Percentiles rank a stretch among this genome's conserved stretches.
These are phyloP conservation scores for Lepus timidus DNA, from an alignment of 2,113 vertebrate genomes.

Conservation along the genomic window DNA sequence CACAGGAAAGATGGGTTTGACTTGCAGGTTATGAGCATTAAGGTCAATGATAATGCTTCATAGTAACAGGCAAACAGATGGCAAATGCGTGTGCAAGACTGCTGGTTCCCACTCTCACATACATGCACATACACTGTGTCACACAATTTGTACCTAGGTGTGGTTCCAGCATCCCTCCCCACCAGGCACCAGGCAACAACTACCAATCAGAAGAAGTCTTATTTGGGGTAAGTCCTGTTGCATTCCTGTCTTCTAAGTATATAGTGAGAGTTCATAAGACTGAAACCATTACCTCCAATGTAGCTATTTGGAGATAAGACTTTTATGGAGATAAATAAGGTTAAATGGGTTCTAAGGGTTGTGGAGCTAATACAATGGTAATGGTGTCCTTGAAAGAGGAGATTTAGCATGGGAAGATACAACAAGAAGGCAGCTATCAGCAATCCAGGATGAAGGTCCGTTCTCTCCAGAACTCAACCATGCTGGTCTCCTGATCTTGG, in stretches of 20 bases:
- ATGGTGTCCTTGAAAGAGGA: neutral
- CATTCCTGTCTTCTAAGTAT: neutral
- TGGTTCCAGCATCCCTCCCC: neutral
- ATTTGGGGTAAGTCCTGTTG: neutral
- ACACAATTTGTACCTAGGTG: fast-evolving
- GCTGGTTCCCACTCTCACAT: fast-evolving
- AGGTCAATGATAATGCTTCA: no score
- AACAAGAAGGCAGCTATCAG: fast-evolving
- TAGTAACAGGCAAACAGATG: neutral
- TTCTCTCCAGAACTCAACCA: neutral
- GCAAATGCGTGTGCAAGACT: fast-evolving
- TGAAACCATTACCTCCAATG: fast-evolving
- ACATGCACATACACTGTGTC: no score
- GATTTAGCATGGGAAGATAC: neutral
- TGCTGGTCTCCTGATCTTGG: no score
- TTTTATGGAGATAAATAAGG: neutral
- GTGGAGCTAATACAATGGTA: neutral
- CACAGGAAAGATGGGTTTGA: neutral
- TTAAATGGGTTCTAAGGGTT: neutral
- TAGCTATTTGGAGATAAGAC: neutral
- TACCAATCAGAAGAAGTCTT: neutral
- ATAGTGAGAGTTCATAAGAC: neutral
- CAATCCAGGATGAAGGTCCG: no score
- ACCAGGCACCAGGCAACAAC: no score
- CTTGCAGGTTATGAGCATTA: neutral